Conservation (phyloP, 2,888 invertebrate genomes). For the Caenorhabditis sp. region DNA sequence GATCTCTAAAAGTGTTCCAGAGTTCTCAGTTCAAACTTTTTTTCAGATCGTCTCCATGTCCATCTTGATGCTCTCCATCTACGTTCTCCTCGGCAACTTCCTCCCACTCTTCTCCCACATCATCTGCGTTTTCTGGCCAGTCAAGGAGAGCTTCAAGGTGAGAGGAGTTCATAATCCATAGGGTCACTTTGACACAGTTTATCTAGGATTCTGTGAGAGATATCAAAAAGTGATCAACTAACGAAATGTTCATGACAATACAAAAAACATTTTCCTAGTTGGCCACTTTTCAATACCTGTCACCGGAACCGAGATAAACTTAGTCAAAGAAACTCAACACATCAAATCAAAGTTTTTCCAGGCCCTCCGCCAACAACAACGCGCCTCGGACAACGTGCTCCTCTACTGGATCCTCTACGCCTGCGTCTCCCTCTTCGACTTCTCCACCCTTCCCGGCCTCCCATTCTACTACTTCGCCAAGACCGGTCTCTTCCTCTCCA, state of each 20-base stretch:
- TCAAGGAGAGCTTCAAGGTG: conserved; percentile 47
- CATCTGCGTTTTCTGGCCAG: conserved; percentile 46
- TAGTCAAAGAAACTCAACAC: neutral
- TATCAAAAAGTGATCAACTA: too few relatives aligned
- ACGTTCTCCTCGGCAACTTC: conserved; percentile 45
- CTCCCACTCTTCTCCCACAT: conserved; percentile 48
- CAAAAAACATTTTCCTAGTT: too few relatives aligned
- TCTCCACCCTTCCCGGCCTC: conserved; percentile 29
- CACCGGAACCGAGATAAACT: too few relatives aligned
- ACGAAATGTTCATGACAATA: too few relatives aligned
- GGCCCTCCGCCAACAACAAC: conserved; percentile 30
- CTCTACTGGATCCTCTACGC: conserved; percentile 57
- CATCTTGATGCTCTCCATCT: conserved; percentile 35
- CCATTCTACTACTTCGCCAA: conserved; percentile 48
- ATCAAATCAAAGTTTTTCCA: conserved; percentile 7
- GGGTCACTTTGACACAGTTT: too few relatives aligned
- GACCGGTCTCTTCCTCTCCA: conserved; percentile 39
- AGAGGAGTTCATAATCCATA: too few relatives aligned
- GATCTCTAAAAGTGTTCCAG: too few relatives aligned
- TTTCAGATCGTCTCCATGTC: conserved; percentile 37
- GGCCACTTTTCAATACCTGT: too few relatives aligned
- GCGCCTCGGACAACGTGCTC: conserved; percentile 31
- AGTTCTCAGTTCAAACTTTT: too few relatives aligned
- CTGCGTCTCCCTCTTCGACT: conserved; percentile 46
- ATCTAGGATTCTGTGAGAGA: too few relatives aligned